Percentiles rank a stretch among this genome's conserved stretches.
These are phyloP conservation scores for Microctenopoma lineatum DNA, from an alignment of 2,797 vertebrate species.

Conservation along the genomic window DNA sequence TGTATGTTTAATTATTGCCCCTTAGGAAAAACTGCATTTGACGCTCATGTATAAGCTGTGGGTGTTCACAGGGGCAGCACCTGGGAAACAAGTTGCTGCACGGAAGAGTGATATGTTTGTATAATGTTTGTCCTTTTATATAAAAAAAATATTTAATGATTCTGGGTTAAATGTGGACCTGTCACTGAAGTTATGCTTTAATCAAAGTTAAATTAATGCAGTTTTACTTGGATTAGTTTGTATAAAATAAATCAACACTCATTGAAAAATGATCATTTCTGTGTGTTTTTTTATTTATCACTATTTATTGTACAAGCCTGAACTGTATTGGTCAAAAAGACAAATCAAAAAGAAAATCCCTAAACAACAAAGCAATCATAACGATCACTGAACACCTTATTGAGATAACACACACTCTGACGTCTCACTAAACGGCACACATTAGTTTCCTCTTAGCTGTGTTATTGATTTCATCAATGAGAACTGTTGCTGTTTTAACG, in stretches of 20 bases:
- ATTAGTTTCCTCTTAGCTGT: constrained; percentile 61
- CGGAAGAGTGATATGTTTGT: constrained; percentile 15
- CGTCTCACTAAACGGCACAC: constrained; percentile 70
- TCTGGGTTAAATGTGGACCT: constrained; percentile 12
- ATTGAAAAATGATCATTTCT: constrained; percentile 70
- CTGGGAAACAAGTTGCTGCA: constrained; percentile 30
- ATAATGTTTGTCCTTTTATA: constrained; percentile 8
- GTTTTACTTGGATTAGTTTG: constrained; percentile 41
- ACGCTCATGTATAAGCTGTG: constrained; percentile 62
- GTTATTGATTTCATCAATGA: constrained; percentile 39
- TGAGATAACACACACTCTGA: constrained; percentile 72
- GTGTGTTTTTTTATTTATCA: constrained; percentile 73
- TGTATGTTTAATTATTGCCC: constrained; percentile 19
- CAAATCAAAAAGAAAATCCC: constrained; percentile 78
- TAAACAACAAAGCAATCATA: constrained; percentile 80
- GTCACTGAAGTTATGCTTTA: constrained; percentile 21
- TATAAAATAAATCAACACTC: constrained; percentile 74
- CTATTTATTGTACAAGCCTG: constrained; percentile 81
- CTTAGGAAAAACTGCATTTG: constrained; percentile 49
- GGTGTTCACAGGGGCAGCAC: constrained; percentile 57
- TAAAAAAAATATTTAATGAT: neutral
- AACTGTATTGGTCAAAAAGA: constrained; percentile 78
- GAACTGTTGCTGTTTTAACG: constrained; percentile 29
- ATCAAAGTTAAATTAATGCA: constrained; percentile 21
- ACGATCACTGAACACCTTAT: constrained; percentile 77